A percentile compares a stretch with the other conserved stretches of the same genome.
phyloP scores from a whole-genome alignment of 2,888 invertebrate species.

The Allygus modestus region DNA sequence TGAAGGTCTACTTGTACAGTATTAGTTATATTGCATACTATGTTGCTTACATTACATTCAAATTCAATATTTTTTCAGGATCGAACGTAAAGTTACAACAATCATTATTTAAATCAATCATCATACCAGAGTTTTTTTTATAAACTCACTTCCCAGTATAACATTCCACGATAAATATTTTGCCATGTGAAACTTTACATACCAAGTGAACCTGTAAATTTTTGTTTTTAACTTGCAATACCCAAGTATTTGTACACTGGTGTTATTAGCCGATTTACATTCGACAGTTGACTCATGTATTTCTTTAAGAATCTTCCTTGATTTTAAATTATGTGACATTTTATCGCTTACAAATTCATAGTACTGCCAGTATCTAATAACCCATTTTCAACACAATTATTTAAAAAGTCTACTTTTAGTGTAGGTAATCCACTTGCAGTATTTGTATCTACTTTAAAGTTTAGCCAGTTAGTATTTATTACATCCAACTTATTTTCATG shows the following conservation, averaged over 20 bases:
- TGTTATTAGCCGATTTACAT: conserved; percentile 3
- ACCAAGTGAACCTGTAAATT: not conserved
- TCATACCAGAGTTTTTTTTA: not conserved
- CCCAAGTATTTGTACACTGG: not conserved
- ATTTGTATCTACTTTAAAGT: not conserved
- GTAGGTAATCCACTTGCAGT: not conserved
- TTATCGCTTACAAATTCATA: not conserved
- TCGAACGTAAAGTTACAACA: not conserved
- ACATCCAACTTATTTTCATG: not conserved
- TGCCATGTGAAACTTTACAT: conserved; percentile 2
- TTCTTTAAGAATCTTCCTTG: not conserved
- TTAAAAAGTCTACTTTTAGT: not conserved
- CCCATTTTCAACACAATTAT: not conserved
- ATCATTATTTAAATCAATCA: not conserved
- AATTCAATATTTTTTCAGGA: not conserved
- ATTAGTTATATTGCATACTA: not conserved
- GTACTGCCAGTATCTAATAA: conserved; percentile 23
- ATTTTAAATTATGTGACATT: not conserved
- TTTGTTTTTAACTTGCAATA: not conserved
- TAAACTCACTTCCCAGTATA: conserved; percentile 11
- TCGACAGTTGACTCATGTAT: not conserved
- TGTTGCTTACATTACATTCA: not conserved
- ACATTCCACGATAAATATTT: not conserved
- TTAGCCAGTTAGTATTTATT: not conserved
- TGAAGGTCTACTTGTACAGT: not conserved